phyloP scores from a whole-genome alignment of 2,888 invertebrate genomes.

The Spilosoma lubricipeda region DNA sequence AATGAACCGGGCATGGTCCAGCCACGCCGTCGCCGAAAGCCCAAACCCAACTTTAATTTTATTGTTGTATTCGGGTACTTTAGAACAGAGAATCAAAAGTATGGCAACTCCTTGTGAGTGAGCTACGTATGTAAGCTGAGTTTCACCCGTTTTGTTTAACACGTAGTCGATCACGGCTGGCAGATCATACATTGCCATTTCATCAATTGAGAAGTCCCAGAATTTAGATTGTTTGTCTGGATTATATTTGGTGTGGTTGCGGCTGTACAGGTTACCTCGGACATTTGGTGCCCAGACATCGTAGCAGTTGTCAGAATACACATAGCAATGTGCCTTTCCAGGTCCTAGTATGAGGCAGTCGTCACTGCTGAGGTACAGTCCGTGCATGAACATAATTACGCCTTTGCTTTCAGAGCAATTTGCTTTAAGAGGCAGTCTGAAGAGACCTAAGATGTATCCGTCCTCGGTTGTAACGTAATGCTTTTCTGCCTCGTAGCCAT shows the following conservation, averaged over 20 bases:
- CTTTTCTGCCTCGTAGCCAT: conserved; percentile 48
- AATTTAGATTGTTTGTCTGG: conserved; percentile 43
- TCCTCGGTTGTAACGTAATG: conserved; percentile 55
- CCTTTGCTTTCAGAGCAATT: conserved; percentile 38
- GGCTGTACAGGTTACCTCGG: conserved; percentile 42
- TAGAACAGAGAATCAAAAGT: conserved; percentile 51
- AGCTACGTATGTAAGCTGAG: conserved; percentile 48
- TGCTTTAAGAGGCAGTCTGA: conserved; percentile 39
- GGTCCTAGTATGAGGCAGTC: conserved; percentile 56
- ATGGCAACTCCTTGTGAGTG: conserved; percentile 56
- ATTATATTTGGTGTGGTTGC: conserved; percentile 38
- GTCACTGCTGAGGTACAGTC: conserved; percentile 50
- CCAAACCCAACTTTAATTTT: conserved; percentile 57
- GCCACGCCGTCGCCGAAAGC: conserved; percentile 52
- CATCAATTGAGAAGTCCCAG: conserved; percentile 57
- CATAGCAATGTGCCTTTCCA: conserved; percentile 51
- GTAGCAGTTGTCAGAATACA: conserved; percentile 48
- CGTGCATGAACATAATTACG: conserved; percentile 48
- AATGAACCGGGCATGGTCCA: conserved; percentile 47
- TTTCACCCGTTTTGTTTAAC: conserved; percentile 43
- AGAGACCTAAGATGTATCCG: conserved; percentile 55
- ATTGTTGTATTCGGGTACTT: conserved; percentile 55
- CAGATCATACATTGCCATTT: conserved; percentile 54
- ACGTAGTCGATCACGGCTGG: conserved; percentile 58
- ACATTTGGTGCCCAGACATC: conserved; percentile 50